Base-by-base conservation (phyloP, 2,113 vertebrate genomes). In the Coryphaenoides rupestris region DNA sequence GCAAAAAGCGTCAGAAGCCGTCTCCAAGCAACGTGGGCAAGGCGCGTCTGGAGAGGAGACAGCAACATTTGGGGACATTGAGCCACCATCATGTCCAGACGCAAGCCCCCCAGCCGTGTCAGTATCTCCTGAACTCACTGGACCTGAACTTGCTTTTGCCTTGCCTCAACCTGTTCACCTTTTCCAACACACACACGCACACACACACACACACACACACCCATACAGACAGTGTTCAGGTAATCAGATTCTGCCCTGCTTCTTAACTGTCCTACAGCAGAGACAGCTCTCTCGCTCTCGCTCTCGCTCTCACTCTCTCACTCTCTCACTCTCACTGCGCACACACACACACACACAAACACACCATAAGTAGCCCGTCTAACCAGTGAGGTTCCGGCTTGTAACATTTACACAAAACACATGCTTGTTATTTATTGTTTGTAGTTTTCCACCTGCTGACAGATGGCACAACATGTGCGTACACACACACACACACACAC, bases 11-110 rank as follows among this genome's bases (percentile, higher is more conserved):
- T n/a, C n/a, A n/a, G n/a, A n/a, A n/a, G n/a, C n/a, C n/a, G n/a
- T n/a, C n/a, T n/a, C n/a, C n/a, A n/a, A n/a, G n/a, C n/a, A n/a
- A n/a, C n/a, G n/a, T n/a, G n/a, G n/a, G n/a, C n/a, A n/a, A n/a
- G n/a, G n/a, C n/a, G n/a, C n/a, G n/a, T n/a, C n/a, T n/a, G n/a
- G n/a, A n/a, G n/a, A n/a, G n/a, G n/a, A n/a, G n/a, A n/a, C n/a
- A n/a, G n/a, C n/a, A n/a, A n/a, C n/a, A n/a, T n/a, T n/a, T n/a
- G n/a, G n/a, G n/a, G n/a, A n/a, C n/a, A n/a, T n/a, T 64, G 52
- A 28, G 4, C 26, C 28, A 1, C 19, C 69, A 71, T 65, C 60
- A 92, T 92, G 91, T 92, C 91, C 86, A 90, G 90, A 75, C 90
- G 91, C 69, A 92, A 92, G 89, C 47, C 47, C 47, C 47, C 47